phyloP scores from a whole-genome alignment of 2,113 vertebrate species.

The Nannospalax galili region DNA sequence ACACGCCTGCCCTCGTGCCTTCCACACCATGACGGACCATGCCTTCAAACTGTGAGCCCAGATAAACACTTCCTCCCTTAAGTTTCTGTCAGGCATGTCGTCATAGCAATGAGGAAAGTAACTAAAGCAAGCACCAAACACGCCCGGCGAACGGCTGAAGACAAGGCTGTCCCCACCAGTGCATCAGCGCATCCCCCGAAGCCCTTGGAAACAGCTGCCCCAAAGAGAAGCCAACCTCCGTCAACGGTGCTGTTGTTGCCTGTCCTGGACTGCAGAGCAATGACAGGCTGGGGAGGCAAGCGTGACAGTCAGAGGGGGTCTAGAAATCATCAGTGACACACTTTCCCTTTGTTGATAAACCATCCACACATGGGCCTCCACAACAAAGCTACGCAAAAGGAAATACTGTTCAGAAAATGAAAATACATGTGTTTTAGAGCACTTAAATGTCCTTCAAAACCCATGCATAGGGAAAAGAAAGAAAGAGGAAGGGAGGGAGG shows the following conservation, averaged over 20 bases:
- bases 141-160: neutral
- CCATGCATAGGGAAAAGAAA: accelerated
- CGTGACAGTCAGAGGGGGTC: accelerated
- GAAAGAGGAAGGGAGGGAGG: neutral
- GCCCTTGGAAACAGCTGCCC: neutral
- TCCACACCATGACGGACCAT: neutral
- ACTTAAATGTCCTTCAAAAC: neutral
- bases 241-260: accelerated
- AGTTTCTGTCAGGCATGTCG: neutral
- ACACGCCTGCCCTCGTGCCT: neutral
- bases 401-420: neutral
- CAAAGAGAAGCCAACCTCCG: neutral
- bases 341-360: neutral
- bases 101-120: neutral
- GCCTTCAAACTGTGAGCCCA: neutral
- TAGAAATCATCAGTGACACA: accelerated
- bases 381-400: neutral
- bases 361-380: neutral
- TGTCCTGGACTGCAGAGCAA: neutral
- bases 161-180: accelerated
- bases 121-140: neutral
- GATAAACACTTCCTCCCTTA: neutral
- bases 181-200: neutral
- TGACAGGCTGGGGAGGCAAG: accelerated
- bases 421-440: neutral